Percentiles rank a stretch among this genome's conserved stretches.
These are phyloP conservation scores for Anisognathus igniventris DNA, from an alignment of 2,797 vertebrate genomes.

Conservation along the genomic window DNA sequence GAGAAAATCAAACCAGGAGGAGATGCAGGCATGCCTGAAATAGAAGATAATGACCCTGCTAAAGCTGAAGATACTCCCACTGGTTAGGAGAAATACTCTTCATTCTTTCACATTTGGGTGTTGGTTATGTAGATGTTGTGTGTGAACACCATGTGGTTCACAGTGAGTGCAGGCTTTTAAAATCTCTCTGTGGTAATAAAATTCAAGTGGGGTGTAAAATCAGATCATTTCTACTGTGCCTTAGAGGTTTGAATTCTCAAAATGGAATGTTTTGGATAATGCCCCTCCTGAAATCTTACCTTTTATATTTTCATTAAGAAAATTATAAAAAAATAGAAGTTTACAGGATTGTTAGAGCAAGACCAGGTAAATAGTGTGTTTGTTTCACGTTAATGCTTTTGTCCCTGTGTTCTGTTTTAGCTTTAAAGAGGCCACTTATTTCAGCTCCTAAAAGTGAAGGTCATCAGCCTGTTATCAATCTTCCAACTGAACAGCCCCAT, in stretches of 20 bases:
- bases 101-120: not conserved
- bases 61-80: slow-evolving; percentile 87
- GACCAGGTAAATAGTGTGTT: not conserved
- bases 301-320: not conserved
- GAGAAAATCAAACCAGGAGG: slow-evolving; percentile 87
- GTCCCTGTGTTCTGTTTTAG: slow-evolving; percentile 56
- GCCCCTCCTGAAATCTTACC: not conserved
- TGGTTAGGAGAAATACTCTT: slow-evolving; percentile 39
- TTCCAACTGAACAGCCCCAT: slow-evolving; percentile 66
- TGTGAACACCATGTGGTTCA: not conserved
- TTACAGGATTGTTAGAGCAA: not conserved
- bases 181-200: not conserved
- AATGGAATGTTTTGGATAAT: not conserved
- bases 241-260: not conserved
- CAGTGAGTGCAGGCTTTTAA: not conserved
- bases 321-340: not conserved
- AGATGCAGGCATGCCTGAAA: slow-evolving; percentile 97
- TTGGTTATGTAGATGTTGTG: not conserved
- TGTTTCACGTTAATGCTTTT: slow-evolving; percentile 3
- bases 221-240: not conserved
- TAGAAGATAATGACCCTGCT: slow-evolving; percentile 93
- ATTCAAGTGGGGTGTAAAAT: not conserved
- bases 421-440: slow-evolving; percentile 71
- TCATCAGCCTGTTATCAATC: slow-evolving; percentile 40
- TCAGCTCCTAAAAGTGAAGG: slow-evolving; percentile 62